Conservation (phyloP, 2,888 invertebrate species). For the Invenusta paracnida region DNA sequence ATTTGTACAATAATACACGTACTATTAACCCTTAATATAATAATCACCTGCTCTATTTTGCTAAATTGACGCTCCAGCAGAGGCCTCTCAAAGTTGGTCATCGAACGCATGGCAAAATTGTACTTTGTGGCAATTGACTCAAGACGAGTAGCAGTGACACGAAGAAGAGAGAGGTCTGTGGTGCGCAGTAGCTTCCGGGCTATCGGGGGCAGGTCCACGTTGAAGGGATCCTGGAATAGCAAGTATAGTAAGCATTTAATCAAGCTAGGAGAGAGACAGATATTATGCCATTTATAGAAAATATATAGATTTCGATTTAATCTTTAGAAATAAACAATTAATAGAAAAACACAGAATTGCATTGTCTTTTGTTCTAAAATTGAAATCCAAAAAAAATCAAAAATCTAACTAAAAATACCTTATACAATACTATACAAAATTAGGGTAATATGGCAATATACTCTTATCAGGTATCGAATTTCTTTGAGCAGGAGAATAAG, state of each 20-base stretch:
- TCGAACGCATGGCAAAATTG: slow-evolving; percentile 57
- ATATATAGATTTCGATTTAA: no score
- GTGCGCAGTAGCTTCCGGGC: slow-evolving; percentile 56
- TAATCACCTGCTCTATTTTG: slow-evolving; percentile 58
- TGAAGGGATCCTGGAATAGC: slow-evolving; percentile 51
- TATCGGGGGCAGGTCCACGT: slow-evolving; percentile 51
- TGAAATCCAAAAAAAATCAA: no score
- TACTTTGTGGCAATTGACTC: slow-evolving; percentile 59
- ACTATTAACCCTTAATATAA: no score
- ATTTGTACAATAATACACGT: no score
- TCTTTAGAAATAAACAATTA: no score
- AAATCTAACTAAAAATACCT: no score
- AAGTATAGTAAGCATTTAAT: not conserved
- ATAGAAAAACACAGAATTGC: no score
- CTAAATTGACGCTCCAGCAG: slow-evolving; percentile 57
- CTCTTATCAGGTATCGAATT: slow-evolving; percentile 56
- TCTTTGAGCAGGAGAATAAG: slow-evolving; percentile 57
- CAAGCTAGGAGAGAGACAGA: no score
- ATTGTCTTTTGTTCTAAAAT: no score
- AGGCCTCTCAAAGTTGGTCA: slow-evolving; percentile 57
- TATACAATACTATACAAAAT: no score
- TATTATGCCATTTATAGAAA: no score
- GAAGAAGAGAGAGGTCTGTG: slow-evolving; percentile 53
- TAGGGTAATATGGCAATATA: no score
- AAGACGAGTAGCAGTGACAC: slow-evolving; percentile 55